phyloP scores from a whole-genome alignment of 2,113 vertebrate genomes.

The Burhinus oedicnemus region DNA sequence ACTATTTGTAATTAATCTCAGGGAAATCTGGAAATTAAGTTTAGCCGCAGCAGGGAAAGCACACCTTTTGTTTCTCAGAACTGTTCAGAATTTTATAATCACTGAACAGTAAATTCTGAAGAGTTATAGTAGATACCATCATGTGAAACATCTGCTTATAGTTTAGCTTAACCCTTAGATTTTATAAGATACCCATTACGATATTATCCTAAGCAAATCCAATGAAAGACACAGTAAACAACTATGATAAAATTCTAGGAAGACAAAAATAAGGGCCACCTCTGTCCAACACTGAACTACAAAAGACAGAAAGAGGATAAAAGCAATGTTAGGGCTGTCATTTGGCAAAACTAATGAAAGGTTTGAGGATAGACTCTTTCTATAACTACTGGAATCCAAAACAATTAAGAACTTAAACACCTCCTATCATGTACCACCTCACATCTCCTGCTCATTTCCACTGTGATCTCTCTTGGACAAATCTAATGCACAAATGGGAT shows the following conservation, averaged over 20 bases:
- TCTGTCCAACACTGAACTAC: not conserved
- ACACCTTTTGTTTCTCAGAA: not conserved
- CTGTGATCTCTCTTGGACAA: not conserved
- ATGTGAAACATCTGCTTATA: not conserved
- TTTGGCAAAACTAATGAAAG: slow-evolving; percentile 17
- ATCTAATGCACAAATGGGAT: not conserved
- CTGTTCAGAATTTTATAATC: not conserved
- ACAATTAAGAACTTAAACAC: not conserved
- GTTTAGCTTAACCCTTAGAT: not conserved
- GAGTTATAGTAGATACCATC: not conserved
- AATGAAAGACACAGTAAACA: not conserved
- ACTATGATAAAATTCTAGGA: not conserved
- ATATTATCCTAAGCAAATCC: not conserved
- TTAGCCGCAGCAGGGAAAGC: not conserved
- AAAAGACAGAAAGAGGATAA: not conserved
- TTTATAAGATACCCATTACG: not conserved
- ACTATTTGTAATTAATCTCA: not conserved
- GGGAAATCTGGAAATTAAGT: not conserved
- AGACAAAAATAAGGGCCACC: not conserved
- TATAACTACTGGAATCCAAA: not conserved
- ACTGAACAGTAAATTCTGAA: not conserved
- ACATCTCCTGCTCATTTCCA: not conserved
- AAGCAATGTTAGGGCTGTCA: not conserved
- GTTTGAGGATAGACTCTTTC: not conserved
- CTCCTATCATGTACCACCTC: not conserved